These are phyloP conservation scores for Streptopelia turtur DNA, from an alignment of 2,797 vertebrate genomes.

Conservation along the genomic window DNA sequence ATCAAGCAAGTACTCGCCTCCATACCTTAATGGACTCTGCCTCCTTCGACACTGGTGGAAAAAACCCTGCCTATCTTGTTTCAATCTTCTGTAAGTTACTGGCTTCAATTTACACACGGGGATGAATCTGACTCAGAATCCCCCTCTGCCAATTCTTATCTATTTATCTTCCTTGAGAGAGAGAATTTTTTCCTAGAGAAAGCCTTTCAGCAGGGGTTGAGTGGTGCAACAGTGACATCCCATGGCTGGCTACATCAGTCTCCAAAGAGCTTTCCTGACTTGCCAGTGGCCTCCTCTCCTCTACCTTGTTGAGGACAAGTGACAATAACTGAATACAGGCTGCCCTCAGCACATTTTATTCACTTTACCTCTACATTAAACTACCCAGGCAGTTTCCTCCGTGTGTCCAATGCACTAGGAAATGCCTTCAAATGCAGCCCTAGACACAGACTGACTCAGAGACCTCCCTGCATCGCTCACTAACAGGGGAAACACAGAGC, in stretches of 20 bases:
- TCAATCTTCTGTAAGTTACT: background rate
- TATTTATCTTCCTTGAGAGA: constrained; percentile 34
- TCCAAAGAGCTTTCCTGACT: background rate
- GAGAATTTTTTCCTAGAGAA: background rate
- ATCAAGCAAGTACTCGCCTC: background rate
- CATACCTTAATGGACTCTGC: background rate
- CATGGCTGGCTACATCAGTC: constrained; percentile 50
- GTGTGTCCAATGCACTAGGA: background rate
- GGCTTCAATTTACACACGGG: constrained; percentile 4
- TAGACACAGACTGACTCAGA: background rate
- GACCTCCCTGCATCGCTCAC: background rate
- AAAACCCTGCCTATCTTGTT: constrained; percentile 14
- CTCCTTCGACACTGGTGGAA: background rate
- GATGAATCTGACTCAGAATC: constrained; percentile 5
- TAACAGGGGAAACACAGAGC: background rate
- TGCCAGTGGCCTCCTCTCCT: background rate
- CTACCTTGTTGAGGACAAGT: background rate
- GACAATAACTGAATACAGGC: background rate
- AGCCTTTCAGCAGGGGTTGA: background rate
- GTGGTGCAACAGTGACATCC: constrained; percentile 82
- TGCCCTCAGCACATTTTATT: background rate
- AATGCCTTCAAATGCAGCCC: constrained; percentile 2
- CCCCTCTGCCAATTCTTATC: background rate
- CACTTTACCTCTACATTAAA: background rate
- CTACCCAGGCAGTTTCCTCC: background rate